Base-by-base conservation (phyloP, 2,797 vertebrate species). In the Poliocrania exsul region DNA sequence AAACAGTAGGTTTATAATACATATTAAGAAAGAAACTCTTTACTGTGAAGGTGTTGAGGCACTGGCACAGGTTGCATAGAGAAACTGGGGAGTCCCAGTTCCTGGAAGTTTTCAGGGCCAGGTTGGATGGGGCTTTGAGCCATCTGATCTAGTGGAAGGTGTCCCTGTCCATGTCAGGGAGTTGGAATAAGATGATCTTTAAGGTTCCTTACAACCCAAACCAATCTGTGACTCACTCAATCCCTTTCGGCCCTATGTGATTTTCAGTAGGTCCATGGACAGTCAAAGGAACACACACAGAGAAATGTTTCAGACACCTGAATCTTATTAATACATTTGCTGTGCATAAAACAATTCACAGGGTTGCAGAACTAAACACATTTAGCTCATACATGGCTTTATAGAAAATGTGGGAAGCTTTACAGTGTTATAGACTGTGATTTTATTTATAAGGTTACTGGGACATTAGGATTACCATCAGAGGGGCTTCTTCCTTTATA, bases 1-100 rank as follows among this genome's bases (percentile, higher is more conserved):
- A 69, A 14, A 53, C 10, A 4, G 8, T 15, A 19, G 19, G 4
- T 50, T 54, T 49, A 25, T 25, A 35, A 58, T 65, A n/a, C 3
- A 24, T 47, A 24, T 14, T 31, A 38, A 38, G 21, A 28, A 49
- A 66, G 20, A 84, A 65, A 60, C 5, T 72, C 6, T 84, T 47
- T 1, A 0, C 35, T n/a, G 4, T 53, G 44, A 26, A 25, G 5
- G 4, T 57, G 24, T 0, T 26, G 15, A 79, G 46, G 4, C 8
- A 10, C 20, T 28, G 46, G 12, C 5, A 15, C 6, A n/a, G 1
- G 1, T 40, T 28, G 18, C 1, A 1, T 53, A 65, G 38, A 78
- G 51, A 40, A 58, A 11, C 25, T 35, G 33, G 40, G 44, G 8
- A 9, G 28, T 7, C 21, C 10, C 13, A 18, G 18, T 37, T 4